Percentiles rank a stretch among this genome's conserved stretches.
These are phyloP conservation scores for Sprattus sprattus DNA, from an alignment of 2,113 vertebrate species.

Conservation along the genomic window DNA sequence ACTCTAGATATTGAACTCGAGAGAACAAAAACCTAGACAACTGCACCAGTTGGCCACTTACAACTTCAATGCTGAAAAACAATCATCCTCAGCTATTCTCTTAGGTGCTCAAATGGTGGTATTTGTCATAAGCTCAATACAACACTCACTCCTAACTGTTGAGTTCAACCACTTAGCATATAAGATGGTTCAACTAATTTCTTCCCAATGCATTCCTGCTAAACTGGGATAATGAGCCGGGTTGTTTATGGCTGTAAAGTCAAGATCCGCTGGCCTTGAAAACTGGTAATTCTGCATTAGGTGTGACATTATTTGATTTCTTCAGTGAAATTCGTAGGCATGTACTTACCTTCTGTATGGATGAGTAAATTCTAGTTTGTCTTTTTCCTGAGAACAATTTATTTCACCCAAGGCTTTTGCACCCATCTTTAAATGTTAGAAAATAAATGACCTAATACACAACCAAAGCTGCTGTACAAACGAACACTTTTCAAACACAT, in stretches of 20 bases:
- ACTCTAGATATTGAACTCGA: background rate
- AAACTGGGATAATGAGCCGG: background rate
- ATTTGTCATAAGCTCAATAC: background rate
- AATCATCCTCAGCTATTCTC: background rate
- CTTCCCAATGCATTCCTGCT: background rate
- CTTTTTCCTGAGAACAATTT: background rate
- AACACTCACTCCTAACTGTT: background rate
- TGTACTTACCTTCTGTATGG: background rate
- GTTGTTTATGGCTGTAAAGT: background rate
- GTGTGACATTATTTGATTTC: background rate
- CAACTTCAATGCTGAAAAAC: background rate
- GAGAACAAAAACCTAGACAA: background rate
- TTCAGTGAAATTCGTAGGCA: background rate
- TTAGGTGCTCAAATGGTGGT: background rate
- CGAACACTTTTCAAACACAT: background rate
- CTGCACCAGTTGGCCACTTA: background rate
- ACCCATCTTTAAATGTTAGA: background rate
- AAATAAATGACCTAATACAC: background rate
- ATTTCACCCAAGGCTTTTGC: background rate
- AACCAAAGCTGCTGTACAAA: slow-evolving; percentile 25
- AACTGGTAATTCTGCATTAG: background rate
- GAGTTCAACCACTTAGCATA: background rate
- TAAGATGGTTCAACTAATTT: background rate
- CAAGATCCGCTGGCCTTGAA: background rate
- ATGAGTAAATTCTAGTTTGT: background rate